These are phyloP conservation scores for Pangasius sanitwongsei DNA, from an alignment of 2,797 vertebrate genomes.

Conservation along the genomic window DNA sequence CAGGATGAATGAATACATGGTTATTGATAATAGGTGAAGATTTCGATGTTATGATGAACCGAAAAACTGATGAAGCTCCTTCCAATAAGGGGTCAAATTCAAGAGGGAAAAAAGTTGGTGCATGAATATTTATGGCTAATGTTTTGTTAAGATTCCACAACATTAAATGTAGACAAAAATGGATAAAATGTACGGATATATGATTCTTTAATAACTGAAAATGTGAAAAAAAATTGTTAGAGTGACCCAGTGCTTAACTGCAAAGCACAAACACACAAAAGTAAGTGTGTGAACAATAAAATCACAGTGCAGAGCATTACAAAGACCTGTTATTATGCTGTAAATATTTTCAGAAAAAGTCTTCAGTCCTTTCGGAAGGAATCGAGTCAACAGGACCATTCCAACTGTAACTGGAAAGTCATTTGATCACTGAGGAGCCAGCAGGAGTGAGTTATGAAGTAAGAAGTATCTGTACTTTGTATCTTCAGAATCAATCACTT, in stretches of 20 bases:
- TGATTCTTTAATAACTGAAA: not conserved
- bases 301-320: not conserved
- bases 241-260: not conserved
- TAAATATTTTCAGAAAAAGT: not conserved
- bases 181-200: not conserved
- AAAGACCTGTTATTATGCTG: too few species aligned
- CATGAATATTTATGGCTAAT: not conserved
- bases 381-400: not conserved
- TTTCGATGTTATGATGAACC: not conserved
- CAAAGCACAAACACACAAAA: not conserved
- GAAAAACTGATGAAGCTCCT: not conserved
- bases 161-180: not conserved
- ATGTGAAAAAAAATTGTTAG: not conserved
- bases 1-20: not conserved
- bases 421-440: not conserved
- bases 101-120: not conserved
- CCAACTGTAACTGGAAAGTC: not conserved
- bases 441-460: not conserved
- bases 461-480: not conserved
- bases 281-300: not conserved
- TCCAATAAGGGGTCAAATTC: not conserved
- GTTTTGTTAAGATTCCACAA: not conserved
- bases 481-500: not conserved
- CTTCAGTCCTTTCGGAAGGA: not conserved
- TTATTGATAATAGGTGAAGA: not conserved